A percentile compares a stretch with the other conserved stretches of the same genome.
These are phyloP conservation scores for cattle (Bos taurus) DNA, from an alignment of 2,113 vertebrate genomes.

Conservation along the genomic window ARS-UCD2.0 NC_037337.1:94822001-94822500, in stretches of 20 bases:
- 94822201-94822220: not conserved
- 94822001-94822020: not conserved
- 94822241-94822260: not conserved
- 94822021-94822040: not conserved
- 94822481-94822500: not conserved
- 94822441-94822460: not conserved
- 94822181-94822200: not conserved
- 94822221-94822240: not conserved
- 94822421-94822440: not conserved
- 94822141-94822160: not conserved
- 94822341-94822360: not conserved
- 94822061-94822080: not conserved
- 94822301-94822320: not conserved
- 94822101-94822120: not conserved
- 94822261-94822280: not conserved
- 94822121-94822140: not conserved
- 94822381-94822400: not conserved
- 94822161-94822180: not conserved
- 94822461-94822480: not conserved
- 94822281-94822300: not conserved
- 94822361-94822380: fast-evolving
- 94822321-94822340: not conserved
- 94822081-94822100: not conserved
- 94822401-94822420: not conserved
- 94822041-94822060: not conserved